A percentile compares a stretch with the other conserved stretches of the same genome.
Conservation (phyloP, 2,797 vertebrate species). For the Esox lucius region DNA sequence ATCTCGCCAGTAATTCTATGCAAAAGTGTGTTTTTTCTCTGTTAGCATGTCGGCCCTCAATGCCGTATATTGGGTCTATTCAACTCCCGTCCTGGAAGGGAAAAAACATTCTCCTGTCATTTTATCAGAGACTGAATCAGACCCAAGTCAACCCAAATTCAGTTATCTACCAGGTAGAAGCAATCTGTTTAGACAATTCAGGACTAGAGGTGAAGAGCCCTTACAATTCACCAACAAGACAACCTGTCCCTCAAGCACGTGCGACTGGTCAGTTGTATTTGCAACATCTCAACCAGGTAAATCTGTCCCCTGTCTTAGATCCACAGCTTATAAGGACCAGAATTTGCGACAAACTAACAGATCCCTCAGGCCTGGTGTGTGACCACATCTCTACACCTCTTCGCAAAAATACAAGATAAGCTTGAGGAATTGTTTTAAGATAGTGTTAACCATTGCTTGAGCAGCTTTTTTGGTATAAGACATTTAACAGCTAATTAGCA, state of each 20-base stretch:
- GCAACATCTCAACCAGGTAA: slow-evolving; percentile 39
- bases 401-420: slow-evolving; percentile 54
- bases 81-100: too few relatives aligned
- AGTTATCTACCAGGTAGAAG: too few relatives aligned
- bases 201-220: too few relatives aligned
- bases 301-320: slow-evolving; percentile 57
- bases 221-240: neutral
- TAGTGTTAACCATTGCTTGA: slow-evolving; percentile 37
- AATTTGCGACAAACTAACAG: slow-evolving; percentile 35
- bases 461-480: slow-evolving; percentile 16
- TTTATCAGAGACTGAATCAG: too few relatives aligned
- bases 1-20: neutral
- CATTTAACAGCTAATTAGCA: slow-evolving; percentile 23
- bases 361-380: slow-evolving; percentile 27
- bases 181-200: too few relatives aligned
- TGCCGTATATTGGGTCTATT: too few relatives aligned
- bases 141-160: too few relatives aligned
- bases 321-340: slow-evolving; percentile 55
- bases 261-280: neutral
- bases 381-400: slow-evolving; percentile 41
- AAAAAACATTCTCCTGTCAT: too few relatives aligned
- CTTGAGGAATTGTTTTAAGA: slow-evolving; percentile 29
- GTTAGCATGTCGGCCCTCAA: neutral
- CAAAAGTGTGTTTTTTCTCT: neutral
- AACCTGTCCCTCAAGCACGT: neutral